Conservation (phyloP, 1,140 invertebrate genomes). For the Araneus ventricosus region DNA sequence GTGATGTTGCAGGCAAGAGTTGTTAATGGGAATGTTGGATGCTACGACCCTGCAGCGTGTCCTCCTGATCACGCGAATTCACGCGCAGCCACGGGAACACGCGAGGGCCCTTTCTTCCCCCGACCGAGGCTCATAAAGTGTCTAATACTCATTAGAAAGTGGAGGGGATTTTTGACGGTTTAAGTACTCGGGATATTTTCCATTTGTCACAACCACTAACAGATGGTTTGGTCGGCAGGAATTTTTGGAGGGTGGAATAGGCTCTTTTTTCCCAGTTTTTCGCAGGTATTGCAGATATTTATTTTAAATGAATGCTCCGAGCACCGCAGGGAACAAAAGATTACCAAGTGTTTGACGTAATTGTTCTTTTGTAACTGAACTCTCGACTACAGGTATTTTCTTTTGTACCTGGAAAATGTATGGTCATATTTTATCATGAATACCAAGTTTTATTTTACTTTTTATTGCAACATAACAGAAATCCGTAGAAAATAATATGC, state of each 20-base stretch:
- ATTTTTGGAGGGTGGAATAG: background rate
- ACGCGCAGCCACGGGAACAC: slow-evolving; percentile 39
- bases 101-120: background rate
- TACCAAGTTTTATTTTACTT: too few species aligned
- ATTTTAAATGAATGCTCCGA: background rate
- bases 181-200: slow-evolving; percentile 26
- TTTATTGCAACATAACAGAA: too few species aligned
- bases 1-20: background rate
- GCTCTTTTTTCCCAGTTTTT: background rate
- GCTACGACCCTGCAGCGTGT: background rate
- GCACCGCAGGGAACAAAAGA: background rate
- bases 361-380: too few species aligned
- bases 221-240: slow-evolving; percentile 5
- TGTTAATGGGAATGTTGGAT: slow-evolving; percentile 49
- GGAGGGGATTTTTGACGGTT: slow-evolving; percentile 55
- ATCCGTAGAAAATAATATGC: too few species aligned
- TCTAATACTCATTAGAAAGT: slow-evolving; percentile 54
- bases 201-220: slow-evolving; percentile 36
- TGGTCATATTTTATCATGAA: too few species aligned
- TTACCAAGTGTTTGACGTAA: too few species aligned
- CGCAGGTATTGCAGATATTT: background rate
- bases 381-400: too few species aligned
- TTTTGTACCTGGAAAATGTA: too few species aligned
- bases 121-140: slow-evolving; percentile 3
- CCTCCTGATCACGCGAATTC: slow-evolving; percentile 48